Percentiles rank a stretch among this genome's conserved stretches.
These are phyloP conservation scores for Tamandua tetradactyla DNA, from an alignment of 2,797 vertebrate genomes.

Conservation along the genomic window DNA sequence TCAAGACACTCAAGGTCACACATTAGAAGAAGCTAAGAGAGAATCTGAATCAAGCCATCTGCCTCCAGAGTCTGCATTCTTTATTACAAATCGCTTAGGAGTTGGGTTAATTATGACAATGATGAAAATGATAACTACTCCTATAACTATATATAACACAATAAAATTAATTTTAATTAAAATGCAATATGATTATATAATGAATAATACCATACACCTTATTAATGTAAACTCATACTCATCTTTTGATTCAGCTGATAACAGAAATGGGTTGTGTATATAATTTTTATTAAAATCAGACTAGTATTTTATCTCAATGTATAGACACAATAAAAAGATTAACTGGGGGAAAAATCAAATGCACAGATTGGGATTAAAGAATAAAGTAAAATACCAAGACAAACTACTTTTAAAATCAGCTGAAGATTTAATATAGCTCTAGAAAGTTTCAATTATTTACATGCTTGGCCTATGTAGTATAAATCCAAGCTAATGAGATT, in stretches of 20 bases:
- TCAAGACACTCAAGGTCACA: rapidly evolving
- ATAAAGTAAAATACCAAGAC: conserved; percentile 77
- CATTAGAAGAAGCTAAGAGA: background rate
- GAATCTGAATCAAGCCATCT: background rate
- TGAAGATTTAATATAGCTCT: conserved; percentile 75
- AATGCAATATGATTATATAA: background rate
- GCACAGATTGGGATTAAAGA: conserved; percentile 78
- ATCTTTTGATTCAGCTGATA: conserved; percentile 65
- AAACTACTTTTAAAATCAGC: conserved; percentile 78
- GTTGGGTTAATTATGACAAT: background rate
- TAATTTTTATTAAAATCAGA: conserved; percentile 62
- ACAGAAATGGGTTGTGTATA: conserved; percentile 68
- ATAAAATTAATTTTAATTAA: background rate
- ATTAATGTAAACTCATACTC: background rate
- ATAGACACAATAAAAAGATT: conserved; percentile 73
- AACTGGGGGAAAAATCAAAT: conserved; percentile 70
- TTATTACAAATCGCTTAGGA: background rate
- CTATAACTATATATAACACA: background rate
- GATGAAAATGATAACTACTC: background rate
- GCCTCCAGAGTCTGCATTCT: background rate
- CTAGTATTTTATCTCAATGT: conserved; percentile 63
- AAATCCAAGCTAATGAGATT: conserved; percentile 83
- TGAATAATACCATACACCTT: background rate
- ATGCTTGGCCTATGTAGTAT: conserved; percentile 73
- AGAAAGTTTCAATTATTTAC: conserved; percentile 83